Evolutionary conservation across 2,888 invertebrate species (phyloP), one percentile per base, ranked within the genome.

Genomic region (Molorchus minor): DNA sequence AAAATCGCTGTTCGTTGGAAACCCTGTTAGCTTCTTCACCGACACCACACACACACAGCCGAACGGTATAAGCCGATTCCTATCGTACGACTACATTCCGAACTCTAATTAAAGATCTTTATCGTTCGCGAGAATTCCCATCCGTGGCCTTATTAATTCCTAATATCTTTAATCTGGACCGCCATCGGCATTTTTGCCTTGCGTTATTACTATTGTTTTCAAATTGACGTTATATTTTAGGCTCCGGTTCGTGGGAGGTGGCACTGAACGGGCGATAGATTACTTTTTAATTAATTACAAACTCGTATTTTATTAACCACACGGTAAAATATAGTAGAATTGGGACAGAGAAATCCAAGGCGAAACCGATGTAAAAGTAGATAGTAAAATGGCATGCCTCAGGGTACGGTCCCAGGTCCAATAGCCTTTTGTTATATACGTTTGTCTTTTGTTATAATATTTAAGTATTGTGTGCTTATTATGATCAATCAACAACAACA

Each of bases 91-190:
- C 70, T 72, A 67, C 69, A 73, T 74, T 72, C 72, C 71, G 66
- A 70, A 69, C 70, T 71, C 71, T 74, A 73, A 72, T 74, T 73
- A 74, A 73, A 73, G 73, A 74, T 74, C 52, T 43, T 64, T 73
- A 73, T 70, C 71, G 67, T 41, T 68, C 66, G 74, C 75, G 74
- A 77, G 76, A 77, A 77, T 73, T 77, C 74, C 75, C 77, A 77
- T 77, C 74, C 73, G 65, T 67, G 72, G 74, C 73, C 76, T 78
- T 78, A 77, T 78, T 78, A 78, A 78, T 77, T 78, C 76, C 75
- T 77, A 78, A 78, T 78, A 77, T 73, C 72, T 73, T 73, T 75
- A 74, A 75, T 75, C 73, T 69, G 46, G 58, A 45, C 47, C 65
- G 67, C 69, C 63, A 75, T 75, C 75, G 70, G 71, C 71, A 71